phyloP scores from a whole-genome alignment of 2,888 invertebrate species.

The Hypolimnas misippus region DNA sequence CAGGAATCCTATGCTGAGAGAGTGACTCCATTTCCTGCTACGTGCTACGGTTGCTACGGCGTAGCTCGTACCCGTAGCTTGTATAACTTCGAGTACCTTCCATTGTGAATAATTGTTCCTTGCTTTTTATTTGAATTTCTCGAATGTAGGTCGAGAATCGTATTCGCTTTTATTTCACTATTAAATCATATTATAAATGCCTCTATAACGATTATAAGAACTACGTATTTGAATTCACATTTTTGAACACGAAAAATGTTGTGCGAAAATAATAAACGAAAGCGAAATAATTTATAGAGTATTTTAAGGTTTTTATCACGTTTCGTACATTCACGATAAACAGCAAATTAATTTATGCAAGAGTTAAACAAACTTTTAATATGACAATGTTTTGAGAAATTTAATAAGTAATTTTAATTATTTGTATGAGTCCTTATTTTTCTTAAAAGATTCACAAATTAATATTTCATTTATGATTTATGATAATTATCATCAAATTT shows the following conservation, averaged over 20 bases:
- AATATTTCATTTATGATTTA: too few relatives aligned
- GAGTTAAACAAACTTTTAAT: not conserved
- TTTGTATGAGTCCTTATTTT: not conserved
- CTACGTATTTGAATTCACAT: conserved; percentile 11
- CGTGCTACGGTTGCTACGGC: conserved; percentile 73
- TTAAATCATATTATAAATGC: conserved; percentile 30
- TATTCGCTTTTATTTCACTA: conserved; percentile 31
- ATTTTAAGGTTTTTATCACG: conserved; percentile 16
- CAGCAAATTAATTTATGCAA: conserved; percentile 22
- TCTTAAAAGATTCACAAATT: too few relatives aligned
- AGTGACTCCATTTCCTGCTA: conserved; percentile 76
- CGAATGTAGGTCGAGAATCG: conserved; percentile 57
- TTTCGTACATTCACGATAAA: conserved; percentile 16
- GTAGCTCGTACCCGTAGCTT: conserved; percentile 59
- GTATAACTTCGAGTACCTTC: conserved; percentile 63
- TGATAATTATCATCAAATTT: too few relatives aligned
- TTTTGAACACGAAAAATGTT: conserved; percentile 20
- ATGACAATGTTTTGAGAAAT: not conserved
- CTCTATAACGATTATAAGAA: conserved; percentile 15
- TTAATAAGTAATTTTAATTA: not conserved
- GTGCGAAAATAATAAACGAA: conserved; percentile 18
- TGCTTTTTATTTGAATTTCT: conserved; percentile 56
- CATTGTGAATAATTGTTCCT: conserved; percentile 66
- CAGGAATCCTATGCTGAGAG: conserved; percentile 68
- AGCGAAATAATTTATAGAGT: conserved; percentile 21